Base-by-base conservation (phyloP, 2,797 vertebrate genomes). In the Aldrovandia affinis region DNA sequence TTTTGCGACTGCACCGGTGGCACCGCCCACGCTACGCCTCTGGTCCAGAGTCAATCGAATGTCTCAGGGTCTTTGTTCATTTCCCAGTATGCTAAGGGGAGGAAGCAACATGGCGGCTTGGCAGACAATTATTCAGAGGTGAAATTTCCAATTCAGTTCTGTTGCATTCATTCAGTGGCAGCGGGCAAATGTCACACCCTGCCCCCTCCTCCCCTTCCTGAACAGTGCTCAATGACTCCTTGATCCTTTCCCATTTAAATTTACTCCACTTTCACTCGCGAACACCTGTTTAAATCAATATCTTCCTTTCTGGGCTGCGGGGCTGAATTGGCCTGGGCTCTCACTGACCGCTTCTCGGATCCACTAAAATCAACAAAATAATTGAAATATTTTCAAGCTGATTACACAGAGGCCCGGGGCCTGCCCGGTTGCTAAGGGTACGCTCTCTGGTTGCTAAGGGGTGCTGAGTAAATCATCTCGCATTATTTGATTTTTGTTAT, bases 321-420 rank as follows among this genome's bases (percentile, higher is more conserved):
- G 97, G 97, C 96, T 97, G 97, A 98, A 97, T 98, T 97, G 96
- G 97, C 96, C 93, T 95, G 95, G 96, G 96, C 97, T 95, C 97
- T 96, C 97, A 95, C 96, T 96, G 95, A 96, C 96, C 96, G 97
- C 97, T 97, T 98, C 98, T 99, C 97, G 99, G 99, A 99, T 99
- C 98, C 98, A 98, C 98, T 99, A 99, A 99, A 99, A 99, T 99
- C 98, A 99, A 99, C 98, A 99, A 98, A 99, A 99, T 99, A 99
- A 99, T 99, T 99, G 98, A 99, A 99, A 99, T 99, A 99, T 99
- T 99, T 99, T 99, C 98, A 99, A 99, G 97, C 98, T 99, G 98
- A 99, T 99, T 99, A 99, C 98, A 97, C 97, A 94, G 94, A 96
- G 96, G 97, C 98, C 98, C 89, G 94, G 96, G 97, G 97, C 97